Evolutionary conservation across 2,888 invertebrate genomes (phyloP).

Genomic region (Pocota personata): DNA sequence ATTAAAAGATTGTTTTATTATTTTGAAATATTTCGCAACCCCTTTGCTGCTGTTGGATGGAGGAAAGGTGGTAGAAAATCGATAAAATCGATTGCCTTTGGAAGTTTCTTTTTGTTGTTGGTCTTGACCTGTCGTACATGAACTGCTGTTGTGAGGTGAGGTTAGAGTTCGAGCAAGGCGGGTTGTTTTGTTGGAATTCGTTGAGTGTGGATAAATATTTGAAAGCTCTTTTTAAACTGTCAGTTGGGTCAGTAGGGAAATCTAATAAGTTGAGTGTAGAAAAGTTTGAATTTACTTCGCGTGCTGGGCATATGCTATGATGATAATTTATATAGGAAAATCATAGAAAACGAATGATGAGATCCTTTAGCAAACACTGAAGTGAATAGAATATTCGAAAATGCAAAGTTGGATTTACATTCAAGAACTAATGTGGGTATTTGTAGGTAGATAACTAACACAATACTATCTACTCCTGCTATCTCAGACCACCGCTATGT

Average conservation of each 20-base stretch:
- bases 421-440: too few species aligned
- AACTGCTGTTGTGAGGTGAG: conserved; percentile 12
- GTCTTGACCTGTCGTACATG: conserved; percentile 53
- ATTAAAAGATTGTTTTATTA: conserved; percentile 59
- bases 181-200: conserved; percentile 8
- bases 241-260: conserved; percentile 27
- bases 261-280: background rate
- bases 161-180: background rate
- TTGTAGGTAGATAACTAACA: too few species aligned
- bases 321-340: too few species aligned
- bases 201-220: conserved; percentile 34
- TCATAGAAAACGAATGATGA: too few species aligned
- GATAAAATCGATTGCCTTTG: conserved; percentile 52
- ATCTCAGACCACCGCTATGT: too few species aligned
- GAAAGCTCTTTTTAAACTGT: conserved; percentile 24
- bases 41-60: background rate
- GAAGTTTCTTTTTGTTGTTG: conserved; percentile 1
- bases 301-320: too few species aligned
- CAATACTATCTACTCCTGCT: too few species aligned
- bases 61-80: conserved; percentile 17
- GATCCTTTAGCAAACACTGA: too few species aligned
- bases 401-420: too few species aligned
- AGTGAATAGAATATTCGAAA: too few species aligned
- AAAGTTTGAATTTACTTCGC: background rate
- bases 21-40: conserved; percentile 39